phyloP scores from a whole-genome alignment of 2,113 vertebrate species.

The Prochilodus magdalenae region DNA sequence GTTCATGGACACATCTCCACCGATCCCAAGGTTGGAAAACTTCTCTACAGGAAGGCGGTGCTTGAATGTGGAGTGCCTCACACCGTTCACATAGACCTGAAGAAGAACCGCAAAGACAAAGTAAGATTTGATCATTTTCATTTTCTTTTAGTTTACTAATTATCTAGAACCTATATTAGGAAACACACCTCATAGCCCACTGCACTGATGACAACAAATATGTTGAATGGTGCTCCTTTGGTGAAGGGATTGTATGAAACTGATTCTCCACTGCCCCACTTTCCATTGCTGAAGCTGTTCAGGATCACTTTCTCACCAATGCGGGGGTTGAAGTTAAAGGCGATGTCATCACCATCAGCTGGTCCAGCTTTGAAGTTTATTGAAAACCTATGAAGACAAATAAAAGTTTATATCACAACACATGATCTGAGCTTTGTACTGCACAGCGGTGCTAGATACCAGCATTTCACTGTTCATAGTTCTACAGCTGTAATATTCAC shows the following conservation, averaged over 20 bases:
- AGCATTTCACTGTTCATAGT: no score
- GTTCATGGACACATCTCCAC: not conserved
- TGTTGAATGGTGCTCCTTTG: constrained; percentile 14
- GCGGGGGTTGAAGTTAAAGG: constrained; percentile 35
- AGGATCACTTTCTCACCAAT: not conserved
- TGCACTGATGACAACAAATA: not conserved
- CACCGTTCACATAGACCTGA: constrained; percentile 41
- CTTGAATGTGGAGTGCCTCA: constrained; percentile 5
- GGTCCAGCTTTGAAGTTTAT: constrained; percentile 31
- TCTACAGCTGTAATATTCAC: no score
- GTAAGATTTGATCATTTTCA: no score
- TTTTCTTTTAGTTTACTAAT: not conserved
- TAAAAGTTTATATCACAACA: no score
- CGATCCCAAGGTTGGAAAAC: not conserved
- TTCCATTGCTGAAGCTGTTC: constrained; percentile 16
- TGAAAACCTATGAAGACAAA: constrained; percentile 11
- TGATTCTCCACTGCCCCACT: constrained; percentile 8
- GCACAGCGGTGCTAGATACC: no score
- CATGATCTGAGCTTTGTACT: no score
- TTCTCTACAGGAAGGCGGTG: constrained; percentile 39
- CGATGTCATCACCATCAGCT: constrained; percentile 22
- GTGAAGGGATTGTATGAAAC: constrained; percentile 2
- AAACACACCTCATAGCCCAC: constrained; percentile 38
- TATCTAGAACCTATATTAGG: no score
- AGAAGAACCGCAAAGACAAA: no score